Evolutionary conservation across 2,888 invertebrate species (phyloP).

Genomic region (Siphonodentalium dalli): DNA sequence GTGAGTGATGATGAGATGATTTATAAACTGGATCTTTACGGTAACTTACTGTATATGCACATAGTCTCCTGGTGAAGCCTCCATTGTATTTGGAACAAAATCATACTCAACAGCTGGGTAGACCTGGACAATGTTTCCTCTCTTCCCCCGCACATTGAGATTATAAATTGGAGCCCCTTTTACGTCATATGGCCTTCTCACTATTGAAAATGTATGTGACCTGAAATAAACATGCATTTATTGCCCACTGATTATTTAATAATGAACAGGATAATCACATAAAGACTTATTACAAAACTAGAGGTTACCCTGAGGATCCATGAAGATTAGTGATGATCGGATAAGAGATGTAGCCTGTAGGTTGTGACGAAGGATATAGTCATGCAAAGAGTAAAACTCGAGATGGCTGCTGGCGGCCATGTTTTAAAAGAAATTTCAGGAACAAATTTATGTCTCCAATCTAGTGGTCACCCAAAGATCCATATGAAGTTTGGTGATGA

Average conservation of each 20-base stretch:
- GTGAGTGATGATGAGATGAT: no score
- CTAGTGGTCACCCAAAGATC: no score
- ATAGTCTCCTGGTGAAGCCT: constrained; percentile 45
- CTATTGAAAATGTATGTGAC: constrained; percentile 59
- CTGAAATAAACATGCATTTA: constrained; percentile 42
- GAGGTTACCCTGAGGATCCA: no score
- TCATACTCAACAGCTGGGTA: constrained; percentile 65
- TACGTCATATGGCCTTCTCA: constrained; percentile 38
- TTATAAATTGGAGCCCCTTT: constrained; percentile 51
- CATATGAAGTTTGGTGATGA: no score
- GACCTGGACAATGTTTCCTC: constrained; percentile 65
- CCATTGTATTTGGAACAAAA: constrained; percentile 61
- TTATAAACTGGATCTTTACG: neutral
- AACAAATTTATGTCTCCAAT: no score
- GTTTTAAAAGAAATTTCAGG: no score
- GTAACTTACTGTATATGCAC: constrained; percentile 62
- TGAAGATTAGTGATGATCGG: no score
- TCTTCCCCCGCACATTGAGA: constrained; percentile 64
- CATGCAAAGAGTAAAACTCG: no score
- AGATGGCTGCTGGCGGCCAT: no score
- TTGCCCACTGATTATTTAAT: neutral
- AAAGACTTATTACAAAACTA: no score
- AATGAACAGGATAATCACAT: neutral
- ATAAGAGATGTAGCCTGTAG: no score
- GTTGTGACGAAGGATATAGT: no score